phyloP scores from a whole-genome alignment of 2,797 vertebrate species.

The Eutrigla gurnardus region DNA sequence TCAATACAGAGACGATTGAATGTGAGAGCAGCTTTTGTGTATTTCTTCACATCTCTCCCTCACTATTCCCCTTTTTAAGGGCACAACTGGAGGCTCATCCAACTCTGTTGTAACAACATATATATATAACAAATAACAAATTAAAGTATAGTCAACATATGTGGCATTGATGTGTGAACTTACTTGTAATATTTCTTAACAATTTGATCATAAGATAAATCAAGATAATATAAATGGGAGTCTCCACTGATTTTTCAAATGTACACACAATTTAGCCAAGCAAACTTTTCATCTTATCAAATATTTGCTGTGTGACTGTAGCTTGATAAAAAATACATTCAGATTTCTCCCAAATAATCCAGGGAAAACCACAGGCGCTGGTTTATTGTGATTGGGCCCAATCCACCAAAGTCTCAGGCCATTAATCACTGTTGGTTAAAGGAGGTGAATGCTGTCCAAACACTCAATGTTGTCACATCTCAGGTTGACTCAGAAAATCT shows the following conservation, averaged over 20 bases:
- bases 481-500: conserved; percentile 39
- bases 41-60: too few species aligned
- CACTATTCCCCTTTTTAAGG: too few species aligned
- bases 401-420: conserved; percentile 6
- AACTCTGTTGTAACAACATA: too few species aligned
- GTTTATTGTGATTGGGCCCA: neutral
- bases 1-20: too few species aligned
- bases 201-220: conserved; percentile 10
- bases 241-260: conserved; percentile 9
- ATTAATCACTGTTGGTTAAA: conserved; percentile 53
- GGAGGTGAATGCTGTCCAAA: conserved; percentile 42
- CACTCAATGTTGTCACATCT: conserved; percentile 18
- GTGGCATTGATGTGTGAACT: neutral
- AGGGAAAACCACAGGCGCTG: conserved; percentile 10
- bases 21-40: too few species aligned
- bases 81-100: too few species aligned
- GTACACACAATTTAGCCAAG: neutral
- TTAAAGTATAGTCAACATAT: neutral
- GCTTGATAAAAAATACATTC: conserved; percentile 11
- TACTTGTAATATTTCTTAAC: neutral
- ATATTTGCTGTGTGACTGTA: conserved; percentile 24
- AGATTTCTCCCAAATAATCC: conserved; percentile 12
- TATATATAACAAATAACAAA: too few species aligned
- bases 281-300: conserved; percentile 5
- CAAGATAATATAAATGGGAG: conserved; percentile 3